Conservation (phyloP, 2,797 vertebrate species). For the Coregonus sp. region DNA sequence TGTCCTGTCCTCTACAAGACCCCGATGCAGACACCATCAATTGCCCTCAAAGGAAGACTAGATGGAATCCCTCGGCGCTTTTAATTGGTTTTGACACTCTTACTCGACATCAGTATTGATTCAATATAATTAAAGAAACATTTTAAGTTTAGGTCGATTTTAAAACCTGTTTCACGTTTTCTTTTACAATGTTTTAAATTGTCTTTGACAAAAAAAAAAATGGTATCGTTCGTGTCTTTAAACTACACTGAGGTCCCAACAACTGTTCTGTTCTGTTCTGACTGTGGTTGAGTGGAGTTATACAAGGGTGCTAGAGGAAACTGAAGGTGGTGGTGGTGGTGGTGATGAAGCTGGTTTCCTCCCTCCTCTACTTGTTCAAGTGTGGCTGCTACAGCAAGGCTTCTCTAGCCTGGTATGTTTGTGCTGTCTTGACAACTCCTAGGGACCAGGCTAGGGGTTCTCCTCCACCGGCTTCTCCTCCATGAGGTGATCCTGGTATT, state of each 20-base stretch:
- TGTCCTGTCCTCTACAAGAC: background rate
- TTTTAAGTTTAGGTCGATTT: constrained; percentile 4
- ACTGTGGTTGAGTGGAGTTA: constrained; percentile 31
- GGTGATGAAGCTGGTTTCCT: no score
- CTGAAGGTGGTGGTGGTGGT: constrained; percentile 15
- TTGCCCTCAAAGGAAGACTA: constrained; percentile 67
- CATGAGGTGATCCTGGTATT: constrained; percentile 38
- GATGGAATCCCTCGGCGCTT: constrained; percentile 41
- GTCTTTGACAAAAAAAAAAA: background rate
- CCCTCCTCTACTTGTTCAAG: constrained; percentile 24
- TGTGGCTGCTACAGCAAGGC: constrained; percentile 36
- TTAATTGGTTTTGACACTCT: constrained; percentile 50
- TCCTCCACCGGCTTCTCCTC: background rate
- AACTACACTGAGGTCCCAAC: constrained; percentile 25
- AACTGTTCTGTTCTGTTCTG: constrained; percentile 44
- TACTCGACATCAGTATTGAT: constrained; percentile 36
- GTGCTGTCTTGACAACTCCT: no score
- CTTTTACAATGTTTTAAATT: constrained; percentile 16
- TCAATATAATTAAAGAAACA: constrained; percentile 11
- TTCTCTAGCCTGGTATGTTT: no score
- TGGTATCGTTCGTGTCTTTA: constrained; percentile 29
- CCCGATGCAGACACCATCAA: constrained; percentile 13
- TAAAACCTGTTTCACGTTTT: constrained; percentile 27
- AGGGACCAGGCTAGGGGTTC: no score
- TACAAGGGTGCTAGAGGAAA: constrained; percentile 41